Evolutionary conservation across 2,797 vertebrate genomes (phyloP).

Genomic region (Muscicapa striata): DNA sequence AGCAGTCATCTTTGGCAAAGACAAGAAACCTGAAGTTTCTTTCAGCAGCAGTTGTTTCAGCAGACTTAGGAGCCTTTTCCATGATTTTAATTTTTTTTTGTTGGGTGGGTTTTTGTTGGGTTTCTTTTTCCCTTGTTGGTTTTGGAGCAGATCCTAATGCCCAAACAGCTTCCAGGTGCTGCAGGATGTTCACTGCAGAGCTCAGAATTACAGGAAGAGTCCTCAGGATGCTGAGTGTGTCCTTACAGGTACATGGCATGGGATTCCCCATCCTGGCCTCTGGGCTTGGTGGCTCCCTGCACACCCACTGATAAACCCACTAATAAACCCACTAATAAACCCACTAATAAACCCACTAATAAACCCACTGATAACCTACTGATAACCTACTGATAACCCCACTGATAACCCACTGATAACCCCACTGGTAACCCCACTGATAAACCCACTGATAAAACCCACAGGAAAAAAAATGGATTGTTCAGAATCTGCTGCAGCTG

Average conservation of each 20-base stretch:
- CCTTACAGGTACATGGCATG: not conserved
- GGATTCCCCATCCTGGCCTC: not conserved
- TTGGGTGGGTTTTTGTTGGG: not conserved
- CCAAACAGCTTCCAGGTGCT: not conserved
- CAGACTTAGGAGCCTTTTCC: not conserved
- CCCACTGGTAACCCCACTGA: no score
- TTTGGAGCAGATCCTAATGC: conserved; percentile 4
- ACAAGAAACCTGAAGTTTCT: not conserved
- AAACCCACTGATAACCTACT: no score
- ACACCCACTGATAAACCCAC: not conserved
- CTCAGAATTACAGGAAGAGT: not conserved
- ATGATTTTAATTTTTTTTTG: not conserved
- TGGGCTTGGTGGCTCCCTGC: not conserved
- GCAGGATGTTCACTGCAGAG: not conserved
- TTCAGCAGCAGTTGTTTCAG: not conserved
- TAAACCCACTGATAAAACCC: no score
- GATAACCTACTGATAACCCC: no score
- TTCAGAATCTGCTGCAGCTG: not conserved
- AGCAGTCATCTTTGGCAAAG: not conserved
- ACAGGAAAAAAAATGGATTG: not conserved
- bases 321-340: no score
- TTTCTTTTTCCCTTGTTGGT: not conserved
- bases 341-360: not conserved
- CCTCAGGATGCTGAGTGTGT: not conserved
- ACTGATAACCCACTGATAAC: no score